phyloP scores from a whole-genome alignment of 2,888 invertebrate genomes.

The Hymenopus coronatus region DNA sequence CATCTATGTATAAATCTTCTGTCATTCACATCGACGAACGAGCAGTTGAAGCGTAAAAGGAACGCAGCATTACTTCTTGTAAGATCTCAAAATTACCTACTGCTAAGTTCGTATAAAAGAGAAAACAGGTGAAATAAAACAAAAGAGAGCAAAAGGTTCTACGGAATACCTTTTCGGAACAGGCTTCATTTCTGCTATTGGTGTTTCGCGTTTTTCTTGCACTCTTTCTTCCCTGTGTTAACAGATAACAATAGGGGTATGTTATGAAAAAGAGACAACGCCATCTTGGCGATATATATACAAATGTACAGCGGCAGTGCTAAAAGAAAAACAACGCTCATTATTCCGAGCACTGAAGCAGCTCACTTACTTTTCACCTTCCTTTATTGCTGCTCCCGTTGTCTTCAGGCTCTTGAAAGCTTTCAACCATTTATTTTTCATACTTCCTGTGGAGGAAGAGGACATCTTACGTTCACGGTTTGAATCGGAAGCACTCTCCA shows the following conservation, averaged over 20 bases:
- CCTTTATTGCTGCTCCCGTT: conserved; percentile 45
- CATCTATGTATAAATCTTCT: background rate
- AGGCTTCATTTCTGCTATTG: background rate
- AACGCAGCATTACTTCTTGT: background rate
- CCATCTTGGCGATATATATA: background rate
- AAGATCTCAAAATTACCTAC: background rate
- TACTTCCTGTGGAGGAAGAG: conserved; percentile 79
- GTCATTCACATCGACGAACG: background rate
- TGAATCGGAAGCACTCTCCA: conserved; percentile 60
- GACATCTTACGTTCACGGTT: conserved; percentile 81
- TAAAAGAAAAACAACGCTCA: background rate
- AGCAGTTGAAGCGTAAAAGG: background rate
- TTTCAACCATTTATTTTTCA: conserved; percentile 97
- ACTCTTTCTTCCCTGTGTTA: background rate
- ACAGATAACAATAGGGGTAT: background rate
- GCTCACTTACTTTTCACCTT: conserved; percentile 62
- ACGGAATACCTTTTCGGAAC: background rate
- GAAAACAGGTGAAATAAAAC: background rate
- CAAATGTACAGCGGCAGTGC: background rate
- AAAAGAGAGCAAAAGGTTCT: background rate
- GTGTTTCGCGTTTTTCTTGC: background rate
- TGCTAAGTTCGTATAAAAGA: background rate
- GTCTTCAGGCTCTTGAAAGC: conserved; percentile 93
- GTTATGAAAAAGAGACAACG: background rate
- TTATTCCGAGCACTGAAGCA: background rate